Evolutionary conservation across 2,113 vertebrate species (phyloP).

Genomic region (Sander lucioperca): DNA sequence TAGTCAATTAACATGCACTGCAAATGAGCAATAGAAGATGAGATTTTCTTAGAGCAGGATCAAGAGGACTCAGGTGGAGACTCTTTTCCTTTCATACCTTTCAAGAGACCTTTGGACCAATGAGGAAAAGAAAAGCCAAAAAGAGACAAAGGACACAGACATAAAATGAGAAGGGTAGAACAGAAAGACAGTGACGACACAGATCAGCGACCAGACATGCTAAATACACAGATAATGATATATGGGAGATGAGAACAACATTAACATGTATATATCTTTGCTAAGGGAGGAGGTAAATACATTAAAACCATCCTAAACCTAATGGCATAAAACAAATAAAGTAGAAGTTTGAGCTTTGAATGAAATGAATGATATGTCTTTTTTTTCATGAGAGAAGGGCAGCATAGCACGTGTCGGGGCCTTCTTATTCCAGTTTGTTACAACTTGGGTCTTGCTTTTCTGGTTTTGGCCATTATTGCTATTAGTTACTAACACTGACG

Average conservation of each 20-base stretch:
- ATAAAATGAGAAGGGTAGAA: slow-evolving; percentile 50
- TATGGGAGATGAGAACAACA: slow-evolving; percentile 3
- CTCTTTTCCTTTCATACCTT: slow-evolving; percentile 81
- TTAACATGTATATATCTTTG: not conserved
- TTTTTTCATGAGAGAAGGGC: not conserved
- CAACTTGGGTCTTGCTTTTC: not conserved
- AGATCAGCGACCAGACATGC: slow-evolving; percentile 37
- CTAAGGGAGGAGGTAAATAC: not conserved
- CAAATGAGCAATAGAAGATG: slow-evolving; percentile 30
- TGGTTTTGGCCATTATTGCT: not conserved
- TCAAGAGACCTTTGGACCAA: slow-evolving; percentile 85
- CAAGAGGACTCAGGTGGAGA: slow-evolving; percentile 41
- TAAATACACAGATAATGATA: slow-evolving; percentile 27
- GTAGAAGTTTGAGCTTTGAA: not conserved
- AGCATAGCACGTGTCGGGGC: slow-evolving; percentile 1
- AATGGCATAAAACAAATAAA: not conserved
- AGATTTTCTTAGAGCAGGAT: slow-evolving; percentile 12
- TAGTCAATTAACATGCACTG: slow-evolving; percentile 66
- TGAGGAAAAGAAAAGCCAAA: slow-evolving; percentile 78
- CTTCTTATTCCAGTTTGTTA: not conserved
- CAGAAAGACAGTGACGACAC: slow-evolving; percentile 54
- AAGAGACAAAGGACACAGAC: slow-evolving; percentile 72
- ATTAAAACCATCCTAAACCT: not conserved
- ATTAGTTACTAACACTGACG: not conserved
- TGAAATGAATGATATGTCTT: not conserved